Base-by-base conservation (phyloP, 1,140 invertebrate species). In the Leptinotarsa undecemlineata region DNA sequence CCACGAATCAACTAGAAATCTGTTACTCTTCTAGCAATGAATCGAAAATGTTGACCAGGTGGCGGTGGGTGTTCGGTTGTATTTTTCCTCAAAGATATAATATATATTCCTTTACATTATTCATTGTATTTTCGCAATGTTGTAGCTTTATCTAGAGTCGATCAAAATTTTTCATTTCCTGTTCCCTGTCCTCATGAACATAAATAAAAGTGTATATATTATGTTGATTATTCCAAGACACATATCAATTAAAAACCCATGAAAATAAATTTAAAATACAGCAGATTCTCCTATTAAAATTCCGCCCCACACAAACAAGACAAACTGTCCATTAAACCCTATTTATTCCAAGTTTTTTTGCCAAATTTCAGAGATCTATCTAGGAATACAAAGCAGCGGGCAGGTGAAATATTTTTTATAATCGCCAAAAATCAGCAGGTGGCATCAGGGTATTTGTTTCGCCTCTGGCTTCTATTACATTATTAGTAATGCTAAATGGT, bases 401-500 rank as follows among this genome's bases (percentile, higher is more conserved):
- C 68, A 70, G 68, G 48, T 57, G 68, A 70, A 70, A 13, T 14
- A 68, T 51, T 19, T 70, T 19, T 21, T n/a, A 48, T 70, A 57
- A 70, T 70, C 68, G 47, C 8, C 47, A 60, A 70, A 70, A 70
- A 70, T 70, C 48, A 48, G 48, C 68, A 70, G 68, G 68, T 70
- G 68, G 47, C 47, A 70, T 13, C 8, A 57, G n/a, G 23, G 68
- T 57, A 70, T 70, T 47, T 70, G 26, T 42, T 68, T 68, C 66
- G 68, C 68, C 68, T 19, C 47, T 60, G 47, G 68, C 68, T 70
- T 48, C 33, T 70, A 70, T 70, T 57, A 70, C 68, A 26, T 70
- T 70, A 70, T 70, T 70, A 70, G 68, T 60, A 26, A 70, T 70
- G 68, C 68, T 70, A 70, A 70, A 70, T 60, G 68, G 23, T 70